Base-by-base conservation (phyloP, 2,113 vertebrate species). In the Pycnonotus jocosus region DNA sequence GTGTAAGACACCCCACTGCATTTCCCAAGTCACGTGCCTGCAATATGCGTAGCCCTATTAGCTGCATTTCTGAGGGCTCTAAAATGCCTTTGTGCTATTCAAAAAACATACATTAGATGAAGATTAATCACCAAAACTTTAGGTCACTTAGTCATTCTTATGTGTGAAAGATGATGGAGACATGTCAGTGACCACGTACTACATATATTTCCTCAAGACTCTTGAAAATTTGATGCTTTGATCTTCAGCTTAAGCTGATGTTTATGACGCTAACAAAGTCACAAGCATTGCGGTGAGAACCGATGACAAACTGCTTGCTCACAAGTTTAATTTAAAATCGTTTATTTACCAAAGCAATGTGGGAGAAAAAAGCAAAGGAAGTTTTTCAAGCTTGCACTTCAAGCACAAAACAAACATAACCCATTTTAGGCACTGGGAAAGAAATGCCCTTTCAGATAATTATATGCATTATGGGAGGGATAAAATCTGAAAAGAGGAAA, bases 201-300 rank as follows among this genome's bases (percentile, higher is more conserved):
- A 30, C 2, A 48, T 8, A 0, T 10, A 64, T 60, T 92, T 88
- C 47, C 72, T 86, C 19, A 60, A 38, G 8, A 58, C 33, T 42
- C 47, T 85, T 82, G 68, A 76, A 65, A 92, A 88, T n/a, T 25
- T 1, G 10, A 53, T 42, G 31, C 40, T 94, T 95, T 90, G 78
- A 72, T 85, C 38, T 69, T 62, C 51, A 78, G 45, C 19, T 69
- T 53, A 50, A 80, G 16, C 16, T 57, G 37, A 82, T 35, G 27
- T 22, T 82, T 80, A 47, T 70, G 79, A 86, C 0, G 0, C 12
- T 79, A 74, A 74, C 6, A 60, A 13, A 53, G 66, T 40, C 48
- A 96, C 40, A 30, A 57, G 61, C 23, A 27, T 24, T 45, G 50
- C 9, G 23, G 37, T 11, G 22, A 40, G 48, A 76, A 81, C 3